Conservation (phyloP, 2,113 vertebrate species). For the Cairina moschata region DNA sequence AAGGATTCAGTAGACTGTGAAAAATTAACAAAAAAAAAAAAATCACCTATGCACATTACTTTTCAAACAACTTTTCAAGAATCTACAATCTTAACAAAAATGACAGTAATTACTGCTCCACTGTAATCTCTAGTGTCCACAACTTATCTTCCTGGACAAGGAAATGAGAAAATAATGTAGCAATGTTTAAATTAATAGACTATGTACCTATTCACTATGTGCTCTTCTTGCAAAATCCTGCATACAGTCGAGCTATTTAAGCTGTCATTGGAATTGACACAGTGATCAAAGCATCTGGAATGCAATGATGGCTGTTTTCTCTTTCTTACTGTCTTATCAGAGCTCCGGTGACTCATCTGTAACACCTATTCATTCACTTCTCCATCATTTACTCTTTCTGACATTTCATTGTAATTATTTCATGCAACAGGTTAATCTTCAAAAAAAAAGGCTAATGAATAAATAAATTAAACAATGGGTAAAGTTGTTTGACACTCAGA, state of each 20-base stretch:
- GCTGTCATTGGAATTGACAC: background rate
- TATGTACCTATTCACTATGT: background rate
- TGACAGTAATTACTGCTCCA: background rate
- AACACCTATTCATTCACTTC: background rate
- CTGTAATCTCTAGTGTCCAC: background rate
- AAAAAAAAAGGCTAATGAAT: background rate
- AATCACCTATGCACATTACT: background rate
- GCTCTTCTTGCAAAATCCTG: background rate
- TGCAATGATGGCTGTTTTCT: background rate
- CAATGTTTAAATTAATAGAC: background rate
- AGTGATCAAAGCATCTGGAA: background rate
- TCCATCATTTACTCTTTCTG: background rate
- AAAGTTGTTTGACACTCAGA: background rate
- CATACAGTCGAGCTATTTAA: background rate
- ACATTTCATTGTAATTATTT: background rate
- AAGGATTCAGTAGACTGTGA: background rate
- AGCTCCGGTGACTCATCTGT: background rate
- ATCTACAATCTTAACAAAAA: background rate
- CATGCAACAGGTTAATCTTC: background rate
- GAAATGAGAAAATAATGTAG: background rate
- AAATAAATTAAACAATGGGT: background rate
- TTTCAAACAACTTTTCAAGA: background rate
- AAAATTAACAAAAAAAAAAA: background rate
- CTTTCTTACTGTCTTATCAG: background rate
- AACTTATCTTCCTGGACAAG: background rate